Evolutionary conservation across 1,140 invertebrate species (phyloP), one percentile per base, ranked within the genome.

Genomic region (Drosophila sucinea): DNA sequence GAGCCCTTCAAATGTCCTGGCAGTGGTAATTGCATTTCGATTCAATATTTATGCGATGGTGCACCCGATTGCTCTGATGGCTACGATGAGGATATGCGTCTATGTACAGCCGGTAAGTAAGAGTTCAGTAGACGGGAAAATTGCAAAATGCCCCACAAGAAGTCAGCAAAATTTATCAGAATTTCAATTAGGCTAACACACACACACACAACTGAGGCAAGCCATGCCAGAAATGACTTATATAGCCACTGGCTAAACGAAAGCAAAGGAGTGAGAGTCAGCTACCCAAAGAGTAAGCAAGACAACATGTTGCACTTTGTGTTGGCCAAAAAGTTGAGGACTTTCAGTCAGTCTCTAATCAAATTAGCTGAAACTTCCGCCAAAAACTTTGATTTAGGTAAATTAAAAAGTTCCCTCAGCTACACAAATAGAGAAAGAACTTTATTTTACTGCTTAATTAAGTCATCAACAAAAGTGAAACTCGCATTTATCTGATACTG

Each of bases 1-100:
- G 97, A 98, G 91, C 98, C 98, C 10, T 99, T 99, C 93, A 97
- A 97, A 91, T 99, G 98, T 92, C 98, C 98, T 1, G 97, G 97
- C 66, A 96, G 98, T 90, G 95, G 96, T 70, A 95, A 95, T 87
- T 98, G 97, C 92, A 98, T 98, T 92, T 98, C 97, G 65, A 98
- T 98, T 92, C 97, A 98, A 91, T 99, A 99, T 93, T 94, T 96
- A 73, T 98, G 96, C 92, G 98, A 99, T 89, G 98, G 98, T 40
- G 97, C 97, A 0, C 96, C 97, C 0, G 98, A 99, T 93, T 99
- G 98, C 93, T 95, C 96, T 27, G 97, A 98, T 81, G 97, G 97
- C 47, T 92, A 91, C 61, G 96, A 98, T 81, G 95, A 95, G 77
- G 97, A 98, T 92, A 96, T 96, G 58, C 94, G 97, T 86, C 95